Evolutionary conservation across 1,140 invertebrate species (phyloP).

Genomic region (Lamellibrachia luymesi): DNA sequence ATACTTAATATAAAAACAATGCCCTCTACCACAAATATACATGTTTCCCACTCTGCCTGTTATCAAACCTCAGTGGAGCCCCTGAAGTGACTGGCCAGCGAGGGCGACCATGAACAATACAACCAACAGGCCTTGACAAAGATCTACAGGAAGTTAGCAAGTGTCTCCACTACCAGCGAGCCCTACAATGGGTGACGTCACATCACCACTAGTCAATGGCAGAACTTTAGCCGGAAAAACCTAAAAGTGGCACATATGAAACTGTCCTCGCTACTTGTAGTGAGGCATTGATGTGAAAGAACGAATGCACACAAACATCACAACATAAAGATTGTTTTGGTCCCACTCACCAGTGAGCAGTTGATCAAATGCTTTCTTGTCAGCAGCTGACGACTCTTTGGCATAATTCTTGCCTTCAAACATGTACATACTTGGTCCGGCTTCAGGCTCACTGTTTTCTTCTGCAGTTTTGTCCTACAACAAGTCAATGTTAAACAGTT

Average conservation of each 20-base stretch:
- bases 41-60: too few species aligned
- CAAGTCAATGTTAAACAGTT: neutral
- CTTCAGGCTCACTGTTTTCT: conserved; percentile 36
- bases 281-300: too few species aligned
- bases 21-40: neutral
- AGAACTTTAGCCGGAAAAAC: too few species aligned
- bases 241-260: too few species aligned
- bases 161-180: neutral
- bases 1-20: neutral
- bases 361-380: conserved; percentile 47
- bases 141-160: too few species aligned
- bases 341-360: conserved; percentile 40
- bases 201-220: neutral
- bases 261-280: too few species aligned
- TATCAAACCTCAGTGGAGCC: too few species aligned
- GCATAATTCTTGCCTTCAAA: conserved; percentile 56
- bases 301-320: neutral
- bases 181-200: neutral
- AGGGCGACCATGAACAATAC: too few species aligned
- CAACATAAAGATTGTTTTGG: neutral
- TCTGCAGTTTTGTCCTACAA: conserved; percentile 39
- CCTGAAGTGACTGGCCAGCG: too few species aligned
- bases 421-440: conserved; percentile 42
- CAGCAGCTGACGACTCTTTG: conserved; percentile 46
- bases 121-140: too few species aligned